A percentile compares a stretch with the other conserved stretches of the same genome.
These are phyloP conservation scores for Tretioscincus oriximinensis DNA, from an alignment of 2,113 vertebrate genomes.

Conservation along the genomic window DNA sequence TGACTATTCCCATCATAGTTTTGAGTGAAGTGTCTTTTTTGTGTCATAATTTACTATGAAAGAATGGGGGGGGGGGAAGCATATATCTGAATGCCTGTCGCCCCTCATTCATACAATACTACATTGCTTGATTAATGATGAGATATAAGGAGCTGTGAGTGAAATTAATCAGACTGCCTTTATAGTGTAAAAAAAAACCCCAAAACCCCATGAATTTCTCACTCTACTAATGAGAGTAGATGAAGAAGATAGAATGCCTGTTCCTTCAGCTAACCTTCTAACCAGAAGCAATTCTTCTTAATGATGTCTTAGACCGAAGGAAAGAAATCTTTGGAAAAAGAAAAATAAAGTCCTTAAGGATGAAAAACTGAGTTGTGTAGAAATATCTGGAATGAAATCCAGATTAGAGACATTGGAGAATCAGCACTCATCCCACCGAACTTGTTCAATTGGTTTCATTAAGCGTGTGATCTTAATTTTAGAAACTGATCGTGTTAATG, in stretches of 20 bases:
- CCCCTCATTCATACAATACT: not conserved
- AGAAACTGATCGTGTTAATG: not conserved
- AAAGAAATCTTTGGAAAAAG: not conserved
- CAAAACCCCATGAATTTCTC: constrained; percentile 36
- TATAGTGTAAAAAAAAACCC: not conserved
- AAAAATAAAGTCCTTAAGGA: not conserved
- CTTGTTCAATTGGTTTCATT: no score
- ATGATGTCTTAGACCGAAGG: constrained; percentile 6
- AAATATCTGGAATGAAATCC: not conserved
- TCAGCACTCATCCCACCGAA: no score
- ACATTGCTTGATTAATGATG: not conserved
- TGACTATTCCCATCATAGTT: not conserved
- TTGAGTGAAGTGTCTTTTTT: not conserved
- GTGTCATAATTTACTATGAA: not conserved
- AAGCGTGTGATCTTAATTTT: no score
- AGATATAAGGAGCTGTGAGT: not conserved
- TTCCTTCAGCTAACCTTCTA: constrained; percentile 22
- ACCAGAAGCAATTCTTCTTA: constrained; percentile 7
- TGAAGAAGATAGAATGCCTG: not conserved
- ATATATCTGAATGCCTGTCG: not conserved
- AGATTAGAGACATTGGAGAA: not conserved
- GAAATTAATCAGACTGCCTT: not conserved
- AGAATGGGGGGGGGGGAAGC: constrained; percentile 20
- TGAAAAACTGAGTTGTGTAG: not conserved
- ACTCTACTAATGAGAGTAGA: constrained; percentile 27